Evolutionary conservation across 1,140 invertebrate genomes (phyloP).

Genomic region (Papilio aristodemus): DNA sequence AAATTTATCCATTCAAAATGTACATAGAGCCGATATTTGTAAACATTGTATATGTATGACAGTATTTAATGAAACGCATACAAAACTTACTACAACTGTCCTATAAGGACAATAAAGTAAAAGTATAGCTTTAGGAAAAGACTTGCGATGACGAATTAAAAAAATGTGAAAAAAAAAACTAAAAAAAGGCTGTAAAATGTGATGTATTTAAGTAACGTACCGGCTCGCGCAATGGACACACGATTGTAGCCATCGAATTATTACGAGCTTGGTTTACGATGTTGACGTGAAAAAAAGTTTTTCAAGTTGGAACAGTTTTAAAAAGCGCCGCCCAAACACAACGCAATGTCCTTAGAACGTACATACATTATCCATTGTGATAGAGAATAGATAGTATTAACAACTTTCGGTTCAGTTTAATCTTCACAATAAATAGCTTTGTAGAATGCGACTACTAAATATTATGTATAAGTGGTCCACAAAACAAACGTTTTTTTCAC

Average conservation of each 20-base stretch:
- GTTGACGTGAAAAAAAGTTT: slow-evolving; percentile 9
- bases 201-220: slow-evolving; percentile 60
- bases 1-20: neutral
- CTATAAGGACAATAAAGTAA: slow-evolving; percentile 26
- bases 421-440: neutral
- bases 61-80: slow-evolving; percentile 16
- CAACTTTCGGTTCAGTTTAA: neutral
- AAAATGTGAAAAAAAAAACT: slow-evolving; percentile 52
- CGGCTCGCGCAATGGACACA: slow-evolving; percentile 64
- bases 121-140: neutral
- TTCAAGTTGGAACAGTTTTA: too few relatives aligned
- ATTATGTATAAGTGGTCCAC: too few relatives aligned
- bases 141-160: slow-evolving; percentile 34
- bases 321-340: too few relatives aligned
- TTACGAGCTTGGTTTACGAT: slow-evolving; percentile 3
- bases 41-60: neutral
- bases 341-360: too few relatives aligned
- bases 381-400: too few relatives aligned
- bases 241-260: slow-evolving; percentile 30
- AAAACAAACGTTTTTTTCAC: slow-evolving; percentile 7
- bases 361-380: too few relatives aligned
- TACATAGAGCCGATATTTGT: neutral
- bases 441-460: too few relatives aligned
- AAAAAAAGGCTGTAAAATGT: slow-evolving; percentile 74
- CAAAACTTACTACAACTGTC: slow-evolving; percentile 18